These are phyloP conservation scores for Neocrepidodera transversa DNA, from an alignment of 2,888 invertebrate species.

Conservation along the genomic window DNA sequence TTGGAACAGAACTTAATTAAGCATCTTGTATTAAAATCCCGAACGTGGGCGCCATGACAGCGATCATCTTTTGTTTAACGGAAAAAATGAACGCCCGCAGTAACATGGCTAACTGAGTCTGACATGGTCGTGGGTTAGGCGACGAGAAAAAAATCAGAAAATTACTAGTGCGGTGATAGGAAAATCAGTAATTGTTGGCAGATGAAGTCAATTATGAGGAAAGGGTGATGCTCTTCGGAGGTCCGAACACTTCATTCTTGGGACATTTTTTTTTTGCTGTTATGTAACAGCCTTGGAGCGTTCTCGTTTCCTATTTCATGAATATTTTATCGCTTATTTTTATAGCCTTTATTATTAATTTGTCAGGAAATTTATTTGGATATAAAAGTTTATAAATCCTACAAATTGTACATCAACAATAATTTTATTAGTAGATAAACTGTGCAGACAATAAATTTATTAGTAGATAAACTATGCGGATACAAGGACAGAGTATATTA, in stretches of 20 bases:
- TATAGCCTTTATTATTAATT: too few species aligned
- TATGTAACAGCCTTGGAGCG: neutral
- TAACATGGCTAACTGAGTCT: constrained; percentile 24
- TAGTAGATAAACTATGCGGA: too few species aligned
- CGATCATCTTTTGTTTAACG: constrained; percentile 37
- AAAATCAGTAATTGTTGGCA: constrained; percentile 24
- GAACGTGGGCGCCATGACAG: constrained; percentile 34
- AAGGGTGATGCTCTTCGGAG: constrained; percentile 5
- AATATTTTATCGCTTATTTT: too few species aligned
- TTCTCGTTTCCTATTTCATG: neutral
- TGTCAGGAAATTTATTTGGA: too few species aligned
- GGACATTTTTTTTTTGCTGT: neutral
- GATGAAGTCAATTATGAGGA: constrained; percentile 9
- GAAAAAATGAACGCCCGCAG: constrained; percentile 35
- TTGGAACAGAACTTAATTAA: constrained; percentile 36
- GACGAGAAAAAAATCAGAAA: constrained; percentile 27
- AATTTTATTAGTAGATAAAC: too few species aligned
- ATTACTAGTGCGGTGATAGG: constrained; percentile 29
- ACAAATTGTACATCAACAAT: too few species aligned
- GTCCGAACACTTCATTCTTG: neutral
- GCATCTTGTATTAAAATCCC: constrained; percentile 34
- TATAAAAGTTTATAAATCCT: too few species aligned
- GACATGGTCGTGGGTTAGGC: constrained; percentile 33
- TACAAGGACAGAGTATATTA: too few species aligned
- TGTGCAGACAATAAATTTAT: too few species aligned